These are phyloP conservation scores for Festucalex cinctus DNA, from an alignment of 2,113 vertebrate genomes.

Conservation along the genomic window DNA sequence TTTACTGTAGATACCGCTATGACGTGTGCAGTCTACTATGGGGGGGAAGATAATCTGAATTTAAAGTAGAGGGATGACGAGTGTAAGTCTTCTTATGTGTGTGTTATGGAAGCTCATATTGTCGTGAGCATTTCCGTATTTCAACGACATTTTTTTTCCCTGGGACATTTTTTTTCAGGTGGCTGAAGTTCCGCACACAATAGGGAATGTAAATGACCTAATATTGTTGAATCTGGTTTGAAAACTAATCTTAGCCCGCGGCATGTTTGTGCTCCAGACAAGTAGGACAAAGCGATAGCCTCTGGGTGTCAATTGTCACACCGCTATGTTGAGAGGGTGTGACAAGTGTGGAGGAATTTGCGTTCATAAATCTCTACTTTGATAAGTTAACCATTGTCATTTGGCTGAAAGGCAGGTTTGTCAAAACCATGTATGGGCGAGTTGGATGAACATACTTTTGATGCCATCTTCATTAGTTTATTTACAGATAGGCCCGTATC, in stretches of 20 bases:
- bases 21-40: background rate
- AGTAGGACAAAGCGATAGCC: slow-evolving; percentile 31
- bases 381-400: background rate
- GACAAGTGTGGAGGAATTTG: slow-evolving; percentile 14
- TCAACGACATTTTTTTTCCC: background rate
- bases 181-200: background rate
- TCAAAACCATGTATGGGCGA: background rate
- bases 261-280: slow-evolving; percentile 12
- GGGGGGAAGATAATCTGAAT: too few species aligned
- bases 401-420: background rate
- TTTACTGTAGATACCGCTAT: background rate
- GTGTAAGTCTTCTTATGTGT: background rate
- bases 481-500: background rate
- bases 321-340: slow-evolving; percentile 15
- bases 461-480: background rate
- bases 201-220: background rate
- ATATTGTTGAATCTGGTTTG: background rate
- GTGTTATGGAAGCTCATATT: background rate
- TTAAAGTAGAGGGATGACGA: background rate
- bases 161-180: background rate
- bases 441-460: background rate
- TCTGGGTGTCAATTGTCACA: slow-evolving; percentile 38
- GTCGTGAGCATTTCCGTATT: background rate
- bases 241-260: background rate
- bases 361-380: slow-evolving; percentile 2